These are phyloP conservation scores for Lasioglossum oenotherae DNA, from an alignment of 2,888 invertebrate species.

Conservation along the genomic window DNA sequence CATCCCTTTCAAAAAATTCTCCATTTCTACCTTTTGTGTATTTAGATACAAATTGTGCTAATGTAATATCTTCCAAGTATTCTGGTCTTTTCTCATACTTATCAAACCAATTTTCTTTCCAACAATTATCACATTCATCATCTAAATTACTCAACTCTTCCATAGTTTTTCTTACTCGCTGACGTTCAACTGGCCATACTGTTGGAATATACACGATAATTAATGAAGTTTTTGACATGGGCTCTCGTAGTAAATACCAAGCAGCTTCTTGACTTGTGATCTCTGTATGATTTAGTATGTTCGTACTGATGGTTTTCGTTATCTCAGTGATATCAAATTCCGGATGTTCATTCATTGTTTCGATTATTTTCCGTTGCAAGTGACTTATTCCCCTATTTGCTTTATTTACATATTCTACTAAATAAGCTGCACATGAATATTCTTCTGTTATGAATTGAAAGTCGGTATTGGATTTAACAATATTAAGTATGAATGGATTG, in stretches of 20 bases:
- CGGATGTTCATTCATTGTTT: too few species aligned
- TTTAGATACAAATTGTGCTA: background rate
- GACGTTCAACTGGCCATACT: constrained; percentile 3
- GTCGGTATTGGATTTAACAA: background rate
- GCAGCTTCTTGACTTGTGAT: constrained; percentile 3
- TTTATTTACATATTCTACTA: background rate
- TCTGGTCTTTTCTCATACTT: background rate
- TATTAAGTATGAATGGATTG: constrained; percentile 1
- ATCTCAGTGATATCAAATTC: too few species aligned
- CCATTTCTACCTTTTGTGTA: background rate
- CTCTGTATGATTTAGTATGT: constrained; percentile 4
- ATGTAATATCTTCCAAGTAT: background rate
- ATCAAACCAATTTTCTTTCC: background rate
- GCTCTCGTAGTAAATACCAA: background rate
- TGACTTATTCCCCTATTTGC: too few species aligned
- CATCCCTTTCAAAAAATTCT: background rate
- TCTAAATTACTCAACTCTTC: background rate
- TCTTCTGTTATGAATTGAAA: background rate
- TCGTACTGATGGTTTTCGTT: background rate
- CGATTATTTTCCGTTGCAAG: too few species aligned
- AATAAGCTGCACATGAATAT: background rate
- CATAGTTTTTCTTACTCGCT: constrained; percentile 4
- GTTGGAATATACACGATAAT: background rate
- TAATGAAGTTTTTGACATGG: background rate
- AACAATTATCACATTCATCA: background rate